These are phyloP conservation scores for Ichneumoninae sp. DNA, from an alignment of 2,888 invertebrate genomes.

Conservation along the genomic window DNA sequence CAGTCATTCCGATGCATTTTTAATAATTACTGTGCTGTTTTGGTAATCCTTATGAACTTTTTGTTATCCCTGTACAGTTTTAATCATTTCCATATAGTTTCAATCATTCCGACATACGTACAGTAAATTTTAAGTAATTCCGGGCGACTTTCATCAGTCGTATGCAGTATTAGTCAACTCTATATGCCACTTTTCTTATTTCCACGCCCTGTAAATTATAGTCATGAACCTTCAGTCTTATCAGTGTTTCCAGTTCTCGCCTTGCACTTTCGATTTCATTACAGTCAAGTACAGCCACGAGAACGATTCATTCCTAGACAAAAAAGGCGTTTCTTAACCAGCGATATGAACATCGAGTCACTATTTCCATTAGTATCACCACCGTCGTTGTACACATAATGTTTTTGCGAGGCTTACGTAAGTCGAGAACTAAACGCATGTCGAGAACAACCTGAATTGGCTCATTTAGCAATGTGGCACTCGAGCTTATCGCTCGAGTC, in stretches of 20 bases:
- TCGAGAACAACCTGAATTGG: slow-evolving; percentile 20
- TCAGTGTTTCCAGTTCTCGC: neutral
- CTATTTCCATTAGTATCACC: slow-evolving; percentile 8
- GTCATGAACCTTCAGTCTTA: neutral
- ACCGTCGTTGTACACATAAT: neutral
- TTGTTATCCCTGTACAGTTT: neutral
- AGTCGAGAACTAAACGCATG: slow-evolving; percentile 5
- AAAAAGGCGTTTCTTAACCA: neutral
- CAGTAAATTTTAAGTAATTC: neutral
- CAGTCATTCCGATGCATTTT: neutral
- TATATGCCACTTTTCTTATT: neutral
- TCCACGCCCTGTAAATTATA: neutral
- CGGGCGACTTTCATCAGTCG: neutral
- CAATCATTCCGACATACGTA: neutral
- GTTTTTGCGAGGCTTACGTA: slow-evolving; percentile 1
- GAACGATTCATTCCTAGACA: neutral
- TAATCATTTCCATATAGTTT: neutral
- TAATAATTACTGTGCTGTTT: neutral
- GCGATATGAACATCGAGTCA: neutral
- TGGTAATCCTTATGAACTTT: neutral
- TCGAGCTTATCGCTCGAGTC: slow-evolving; percentile 43
- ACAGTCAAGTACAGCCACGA: neutral
- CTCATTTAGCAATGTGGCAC: slow-evolving; percentile 21
- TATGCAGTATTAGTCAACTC: no score
- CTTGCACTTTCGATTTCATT: neutral